Evolutionary conservation across 2,113 vertebrate species (phyloP).

Genomic region (Phalacrocorax aristotelis): DNA sequence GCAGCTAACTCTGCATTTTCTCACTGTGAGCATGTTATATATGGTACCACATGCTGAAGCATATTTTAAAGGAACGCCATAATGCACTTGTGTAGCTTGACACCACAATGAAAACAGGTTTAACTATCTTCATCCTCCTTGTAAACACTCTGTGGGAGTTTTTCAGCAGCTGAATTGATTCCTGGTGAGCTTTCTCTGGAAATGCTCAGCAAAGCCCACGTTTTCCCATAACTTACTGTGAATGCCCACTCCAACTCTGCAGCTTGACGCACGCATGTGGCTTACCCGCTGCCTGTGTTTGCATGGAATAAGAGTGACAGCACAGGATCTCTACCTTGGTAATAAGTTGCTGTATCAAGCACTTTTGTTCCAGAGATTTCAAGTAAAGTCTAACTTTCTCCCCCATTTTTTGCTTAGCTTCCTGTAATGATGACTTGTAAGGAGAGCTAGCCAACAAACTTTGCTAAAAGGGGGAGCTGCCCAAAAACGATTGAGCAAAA

Average conservation of each 20-base stretch:
- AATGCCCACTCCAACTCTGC: not conserved
- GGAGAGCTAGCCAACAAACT: constrained; percentile 5
- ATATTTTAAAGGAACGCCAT: not conserved
- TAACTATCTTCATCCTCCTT: not conserved
- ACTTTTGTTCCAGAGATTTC: constrained; percentile 1
- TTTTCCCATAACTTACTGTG: not conserved
- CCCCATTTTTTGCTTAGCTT: constrained; percentile 2
- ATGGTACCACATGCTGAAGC: fast-evolving
- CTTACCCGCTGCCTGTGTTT: not conserved
- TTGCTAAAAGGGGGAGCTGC: constrained; percentile 4
- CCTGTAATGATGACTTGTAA: constrained; percentile 32
- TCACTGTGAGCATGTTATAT: not conserved
- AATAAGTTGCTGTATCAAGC: not conserved
- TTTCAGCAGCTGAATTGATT: not conserved
- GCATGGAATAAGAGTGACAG: not conserved
- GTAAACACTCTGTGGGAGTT: not conserved
- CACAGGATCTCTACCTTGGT: not conserved
- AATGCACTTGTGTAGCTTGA: not conserved
- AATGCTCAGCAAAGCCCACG: not conserved
- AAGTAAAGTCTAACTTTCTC: not conserved
- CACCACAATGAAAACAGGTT: not conserved
- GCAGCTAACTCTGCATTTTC: not conserved
- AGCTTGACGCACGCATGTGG: not conserved
- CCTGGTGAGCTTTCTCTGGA: not conserved
- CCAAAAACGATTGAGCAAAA: constrained; percentile 58